Conservation (phyloP, 2,797 vertebrate species). For the Channallabes apus region DNA sequence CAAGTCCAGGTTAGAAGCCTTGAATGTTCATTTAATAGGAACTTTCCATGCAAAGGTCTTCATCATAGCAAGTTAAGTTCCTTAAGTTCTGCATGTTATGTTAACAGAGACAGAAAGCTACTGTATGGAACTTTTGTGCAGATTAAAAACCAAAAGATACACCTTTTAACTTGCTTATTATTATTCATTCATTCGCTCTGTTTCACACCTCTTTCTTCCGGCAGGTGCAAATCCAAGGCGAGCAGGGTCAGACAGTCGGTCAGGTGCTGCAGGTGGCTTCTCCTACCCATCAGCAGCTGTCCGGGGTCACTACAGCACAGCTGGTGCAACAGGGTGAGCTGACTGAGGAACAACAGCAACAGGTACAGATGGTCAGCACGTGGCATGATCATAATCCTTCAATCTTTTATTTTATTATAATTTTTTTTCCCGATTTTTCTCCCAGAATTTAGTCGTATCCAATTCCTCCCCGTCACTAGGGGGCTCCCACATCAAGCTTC, state of each 20-base stretch:
- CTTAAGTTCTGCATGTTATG: too few relatives aligned
- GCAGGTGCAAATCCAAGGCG: constrained; percentile 87
- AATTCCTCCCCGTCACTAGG: too few relatives aligned
- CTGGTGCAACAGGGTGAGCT: constrained; percentile 93
- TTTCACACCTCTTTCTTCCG: neutral
- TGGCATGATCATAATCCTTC: neutral
- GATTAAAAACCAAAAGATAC: neutral
- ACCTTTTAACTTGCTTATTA: neutral
- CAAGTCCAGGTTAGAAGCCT: constrained; percentile 86
- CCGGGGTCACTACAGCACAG: constrained; percentile 82
- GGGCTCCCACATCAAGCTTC: too few relatives aligned
- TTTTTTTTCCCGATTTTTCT: too few relatives aligned
- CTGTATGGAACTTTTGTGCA: neutral
- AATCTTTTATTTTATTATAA: too few relatives aligned
- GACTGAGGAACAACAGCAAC: constrained; percentile 95
- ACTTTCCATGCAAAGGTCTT: neutral
- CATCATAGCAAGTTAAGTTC: too few relatives aligned
- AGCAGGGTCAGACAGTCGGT: constrained; percentile 83
- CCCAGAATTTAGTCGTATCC: too few relatives aligned
- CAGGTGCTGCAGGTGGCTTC: constrained; percentile 91
- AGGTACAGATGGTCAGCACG: constrained; percentile 60
- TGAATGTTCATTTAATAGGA: neutral
- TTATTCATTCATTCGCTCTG: neutral
- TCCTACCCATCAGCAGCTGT: constrained; percentile 85
- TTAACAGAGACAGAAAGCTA: neutral